Percentiles rank a stretch among this genome's conserved stretches.
These are phyloP conservation scores for Oxycera nigricornis DNA, from an alignment of 2,888 invertebrate species.

Conservation along the genomic window DNA sequence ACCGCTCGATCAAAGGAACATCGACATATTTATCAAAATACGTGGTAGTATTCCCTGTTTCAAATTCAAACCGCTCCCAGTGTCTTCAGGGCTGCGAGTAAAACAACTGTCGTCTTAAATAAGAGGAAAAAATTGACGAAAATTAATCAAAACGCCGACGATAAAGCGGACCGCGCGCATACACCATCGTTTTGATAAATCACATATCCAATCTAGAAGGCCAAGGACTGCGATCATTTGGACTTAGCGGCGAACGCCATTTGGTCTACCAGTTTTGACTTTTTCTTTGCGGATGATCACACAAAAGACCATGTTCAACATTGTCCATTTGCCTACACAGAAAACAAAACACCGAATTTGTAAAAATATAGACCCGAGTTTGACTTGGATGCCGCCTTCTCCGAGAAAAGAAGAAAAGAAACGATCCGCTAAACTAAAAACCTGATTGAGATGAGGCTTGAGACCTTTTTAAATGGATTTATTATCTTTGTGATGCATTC, in stretches of 20 bases:
- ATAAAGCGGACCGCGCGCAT: slow-evolving; percentile 41
- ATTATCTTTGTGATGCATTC: slow-evolving; percentile 44
- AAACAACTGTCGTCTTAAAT: slow-evolving; percentile 43
- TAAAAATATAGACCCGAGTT: neutral
- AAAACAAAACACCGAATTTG: slow-evolving; percentile 15
- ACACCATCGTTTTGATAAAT: slow-evolving; percentile 43
- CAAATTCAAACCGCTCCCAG: slow-evolving; percentile 23
- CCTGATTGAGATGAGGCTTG: slow-evolving; percentile 31
- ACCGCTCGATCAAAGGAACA: neutral
- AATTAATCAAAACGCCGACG: slow-evolving; percentile 43
- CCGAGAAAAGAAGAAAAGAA: neutral
- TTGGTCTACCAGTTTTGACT: slow-evolving; percentile 40
- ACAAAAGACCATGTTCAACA: slow-evolving; percentile 31
- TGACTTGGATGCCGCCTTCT: neutral
- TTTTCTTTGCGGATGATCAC: slow-evolving; percentile 14
- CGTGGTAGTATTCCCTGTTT: neutral
- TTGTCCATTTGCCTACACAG: slow-evolving; percentile 25
- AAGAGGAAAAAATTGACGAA: slow-evolving; percentile 42
- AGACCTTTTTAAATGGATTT: slow-evolving; percentile 42
- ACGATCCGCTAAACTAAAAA: slow-evolving; percentile 1
- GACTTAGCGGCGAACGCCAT: slow-evolving; percentile 29
- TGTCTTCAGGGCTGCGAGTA: neutral
- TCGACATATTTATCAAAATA: slow-evolving; percentile 8
- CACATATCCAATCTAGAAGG: slow-evolving; percentile 26
- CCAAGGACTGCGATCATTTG: slow-evolving; percentile 25